These are phyloP conservation scores for Cantharis rustica DNA, from an alignment of 2,888 invertebrate species.

Conservation along the genomic window DNA sequence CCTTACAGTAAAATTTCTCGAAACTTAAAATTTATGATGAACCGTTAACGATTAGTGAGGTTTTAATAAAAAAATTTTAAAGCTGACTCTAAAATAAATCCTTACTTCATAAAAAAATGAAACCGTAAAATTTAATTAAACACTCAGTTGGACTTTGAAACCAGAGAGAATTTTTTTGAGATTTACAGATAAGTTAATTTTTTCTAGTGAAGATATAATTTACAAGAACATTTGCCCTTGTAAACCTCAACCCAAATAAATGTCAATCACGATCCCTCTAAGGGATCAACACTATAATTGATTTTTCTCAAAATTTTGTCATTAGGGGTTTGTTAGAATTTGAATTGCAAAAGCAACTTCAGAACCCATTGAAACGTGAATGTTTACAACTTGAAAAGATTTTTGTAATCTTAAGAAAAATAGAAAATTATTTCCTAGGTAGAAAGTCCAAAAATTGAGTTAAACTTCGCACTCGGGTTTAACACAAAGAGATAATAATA, in stretches of 20 bases:
- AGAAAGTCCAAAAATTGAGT: too few relatives aligned
- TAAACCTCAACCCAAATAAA: not conserved
- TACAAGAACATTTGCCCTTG: not conserved
- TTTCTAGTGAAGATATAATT: not conserved
- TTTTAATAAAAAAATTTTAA: not conserved
- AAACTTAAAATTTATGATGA: not conserved
- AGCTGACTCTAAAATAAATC: not conserved
- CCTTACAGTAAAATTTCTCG: not conserved
- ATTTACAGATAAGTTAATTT: not conserved
- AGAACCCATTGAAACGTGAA: too few relatives aligned
- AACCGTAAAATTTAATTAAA: not conserved
- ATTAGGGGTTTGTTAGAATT: not conserved
- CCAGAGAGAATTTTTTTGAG: not conserved
- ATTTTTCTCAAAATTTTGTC: not conserved
- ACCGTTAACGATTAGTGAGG: not conserved
- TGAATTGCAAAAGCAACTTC: not conserved
- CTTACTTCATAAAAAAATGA: not conserved
- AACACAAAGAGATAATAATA: too few relatives aligned
- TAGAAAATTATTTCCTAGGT: too few relatives aligned
- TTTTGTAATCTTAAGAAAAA: too few relatives aligned
- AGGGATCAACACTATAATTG: not conserved
- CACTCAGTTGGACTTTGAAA: not conserved
- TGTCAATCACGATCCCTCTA: not conserved
- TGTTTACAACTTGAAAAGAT: too few relatives aligned
- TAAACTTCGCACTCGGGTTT: too few relatives aligned